Percentiles rank a stretch among this genome's conserved stretches.
Evolutionary conservation across 2,113 vertebrate genomes (phyloP).

Genomic region (Suncus etruscus): DNA sequence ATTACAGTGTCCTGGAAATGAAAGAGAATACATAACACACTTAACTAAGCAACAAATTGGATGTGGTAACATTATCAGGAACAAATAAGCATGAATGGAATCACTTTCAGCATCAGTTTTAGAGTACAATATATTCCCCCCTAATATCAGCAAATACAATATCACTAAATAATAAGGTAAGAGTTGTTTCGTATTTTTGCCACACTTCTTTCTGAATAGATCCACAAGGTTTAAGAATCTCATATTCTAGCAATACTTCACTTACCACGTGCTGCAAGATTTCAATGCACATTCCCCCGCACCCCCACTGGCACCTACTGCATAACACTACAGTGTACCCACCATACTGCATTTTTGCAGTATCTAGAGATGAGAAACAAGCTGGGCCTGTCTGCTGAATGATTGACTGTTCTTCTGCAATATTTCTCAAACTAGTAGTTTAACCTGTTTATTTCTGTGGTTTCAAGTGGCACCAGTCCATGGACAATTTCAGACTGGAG

Average conservation of each 20-base stretch:
- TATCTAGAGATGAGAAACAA: not conserved
- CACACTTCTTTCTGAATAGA: slow-evolving; percentile 6
- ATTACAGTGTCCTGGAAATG: slow-evolving; percentile 95
- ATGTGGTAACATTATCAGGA: not conserved
- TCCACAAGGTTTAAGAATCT: not conserved
- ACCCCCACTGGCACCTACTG: too few relatives aligned
- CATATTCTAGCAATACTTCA: not conserved
- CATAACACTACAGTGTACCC: too few relatives aligned
- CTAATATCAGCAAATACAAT: not conserved
- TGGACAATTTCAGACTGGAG: too few relatives aligned
- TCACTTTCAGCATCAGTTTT: slow-evolving; percentile 24
- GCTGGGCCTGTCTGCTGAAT: not conserved
- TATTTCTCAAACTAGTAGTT: too few relatives aligned
- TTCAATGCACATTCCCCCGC: fast-evolving
- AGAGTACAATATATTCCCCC: not conserved
- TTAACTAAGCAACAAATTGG: slow-evolving; percentile 38
- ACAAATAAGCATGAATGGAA: slow-evolving; percentile 51
- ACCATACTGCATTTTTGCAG: not conserved
- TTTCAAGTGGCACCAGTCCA: too few relatives aligned
- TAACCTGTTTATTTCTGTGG: too few relatives aligned
- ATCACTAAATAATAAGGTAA: not conserved
- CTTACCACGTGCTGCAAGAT: not conserved
- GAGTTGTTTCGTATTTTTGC: not conserved
- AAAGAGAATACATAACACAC: slow-evolving; percentile 65
- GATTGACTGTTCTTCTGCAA: not conserved